Conservation (phyloP, 2,113 vertebrate species). For the Strigops habroptila region DNA sequence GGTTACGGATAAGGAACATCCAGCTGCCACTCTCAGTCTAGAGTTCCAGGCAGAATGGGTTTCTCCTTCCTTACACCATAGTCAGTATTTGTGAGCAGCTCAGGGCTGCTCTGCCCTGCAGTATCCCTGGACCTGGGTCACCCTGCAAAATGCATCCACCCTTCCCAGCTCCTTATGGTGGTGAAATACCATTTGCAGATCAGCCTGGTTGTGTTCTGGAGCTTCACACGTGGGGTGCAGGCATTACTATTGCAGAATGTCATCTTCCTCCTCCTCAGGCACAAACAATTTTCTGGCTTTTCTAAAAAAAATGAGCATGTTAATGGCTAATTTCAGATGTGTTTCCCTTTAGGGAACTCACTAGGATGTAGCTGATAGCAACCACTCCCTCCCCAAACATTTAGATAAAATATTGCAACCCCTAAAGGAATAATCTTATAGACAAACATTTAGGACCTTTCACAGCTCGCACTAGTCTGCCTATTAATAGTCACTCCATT, state of each 20-base stretch:
- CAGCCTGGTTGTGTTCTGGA: fast-evolving
- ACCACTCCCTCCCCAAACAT: background rate
- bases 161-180: background rate
- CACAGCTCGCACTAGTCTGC: background rate
- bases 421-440: background rate
- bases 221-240: background rate
- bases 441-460: background rate
- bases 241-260: background rate
- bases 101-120: background rate
- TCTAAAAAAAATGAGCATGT: background rate
- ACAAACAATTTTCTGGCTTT: background rate
- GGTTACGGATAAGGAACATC: background rate
- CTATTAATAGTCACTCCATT: background rate
- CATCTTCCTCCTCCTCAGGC: background rate
- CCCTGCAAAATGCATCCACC: background rate
- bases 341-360: background rate
- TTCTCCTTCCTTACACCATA: background rate
- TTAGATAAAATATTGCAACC: background rate
- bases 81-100: background rate
- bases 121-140: background rate
- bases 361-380: background rate
- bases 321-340: background rate
- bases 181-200: background rate
- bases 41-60: background rate
- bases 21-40: background rate